phyloP scores from a whole-genome alignment of 1,140 invertebrate genomes.

The Aphaenogaster floridana region DNA sequence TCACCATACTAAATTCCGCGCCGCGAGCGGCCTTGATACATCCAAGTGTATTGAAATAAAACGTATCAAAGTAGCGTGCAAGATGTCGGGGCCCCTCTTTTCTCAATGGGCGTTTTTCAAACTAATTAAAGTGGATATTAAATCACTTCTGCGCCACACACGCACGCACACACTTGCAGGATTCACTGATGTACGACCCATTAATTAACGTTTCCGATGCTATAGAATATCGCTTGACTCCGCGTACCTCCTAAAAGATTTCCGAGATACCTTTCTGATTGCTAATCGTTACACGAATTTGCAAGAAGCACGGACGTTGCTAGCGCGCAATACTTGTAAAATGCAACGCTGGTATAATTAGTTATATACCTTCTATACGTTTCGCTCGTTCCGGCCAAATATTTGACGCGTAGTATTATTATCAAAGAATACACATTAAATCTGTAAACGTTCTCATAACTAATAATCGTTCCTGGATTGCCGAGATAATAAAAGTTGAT shows the following conservation, averaged over 20 bases:
- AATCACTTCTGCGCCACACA: conserved; percentile 75
- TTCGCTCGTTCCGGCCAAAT: not conserved
- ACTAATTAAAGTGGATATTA: conserved; percentile 82
- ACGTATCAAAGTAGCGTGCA: conserved; percentile 72
- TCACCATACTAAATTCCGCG: conserved; percentile 67
- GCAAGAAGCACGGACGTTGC: not conserved
- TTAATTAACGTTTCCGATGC: conserved; percentile 77
- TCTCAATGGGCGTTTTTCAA: conserved; percentile 80
- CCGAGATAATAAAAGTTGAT: conserved; percentile 56
- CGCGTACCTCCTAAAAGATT: conserved; percentile 57
- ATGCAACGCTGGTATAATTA: not conserved
- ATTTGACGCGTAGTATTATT: conserved; percentile 29
- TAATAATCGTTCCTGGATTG: conserved; percentile 60
- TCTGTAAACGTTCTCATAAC: conserved; percentile 42
- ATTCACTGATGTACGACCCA: conserved; percentile 72
- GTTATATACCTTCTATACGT: not conserved
- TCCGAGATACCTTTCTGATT: conserved; percentile 61
- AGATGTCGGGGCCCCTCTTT: conserved; percentile 49
- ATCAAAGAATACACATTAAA: conserved; percentile 37
- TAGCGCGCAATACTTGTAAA: not conserved
- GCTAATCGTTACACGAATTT: conserved; percentile 40
- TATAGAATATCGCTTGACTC: conserved; percentile 71
- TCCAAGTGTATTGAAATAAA: conserved; percentile 70
- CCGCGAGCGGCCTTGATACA: conserved; percentile 66
- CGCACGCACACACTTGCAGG: conserved; percentile 54